These are phyloP conservation scores for Sterna hirundo DNA, from an alignment of 2,113 vertebrate species.

Conservation along the genomic window DNA sequence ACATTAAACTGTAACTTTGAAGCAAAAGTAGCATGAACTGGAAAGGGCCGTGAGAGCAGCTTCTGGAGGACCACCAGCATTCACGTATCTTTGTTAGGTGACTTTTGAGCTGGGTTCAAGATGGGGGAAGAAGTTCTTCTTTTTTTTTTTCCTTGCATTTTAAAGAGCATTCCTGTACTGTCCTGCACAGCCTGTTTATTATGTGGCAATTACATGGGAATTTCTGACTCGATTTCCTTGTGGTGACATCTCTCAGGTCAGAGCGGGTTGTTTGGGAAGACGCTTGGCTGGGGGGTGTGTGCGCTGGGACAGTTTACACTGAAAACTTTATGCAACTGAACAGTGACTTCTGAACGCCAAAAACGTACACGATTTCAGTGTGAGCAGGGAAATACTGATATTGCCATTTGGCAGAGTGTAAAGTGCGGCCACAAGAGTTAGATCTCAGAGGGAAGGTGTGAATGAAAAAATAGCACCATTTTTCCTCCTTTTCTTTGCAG, in stretches of 20 bases:
- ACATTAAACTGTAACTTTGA: neutral
- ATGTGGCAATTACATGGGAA: accelerated
- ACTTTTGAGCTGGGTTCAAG: neutral
- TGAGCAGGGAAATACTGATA: neutral
- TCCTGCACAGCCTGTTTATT: neutral
- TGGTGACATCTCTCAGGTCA: accelerated
- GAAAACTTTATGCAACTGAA: neutral
- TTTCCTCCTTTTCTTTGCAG: neutral
- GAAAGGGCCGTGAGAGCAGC: neutral
- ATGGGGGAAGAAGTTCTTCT: neutral
- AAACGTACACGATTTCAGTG: neutral
- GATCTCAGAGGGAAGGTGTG: neutral
- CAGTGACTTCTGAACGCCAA: neutral
- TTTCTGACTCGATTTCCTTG: neutral
- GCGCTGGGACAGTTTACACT: neutral
- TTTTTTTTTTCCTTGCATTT: neutral
- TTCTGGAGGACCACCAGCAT: neutral
- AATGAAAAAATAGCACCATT: neutral
- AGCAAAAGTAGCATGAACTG: neutral
- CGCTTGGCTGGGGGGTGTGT: neutral
- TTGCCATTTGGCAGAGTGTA: neutral
- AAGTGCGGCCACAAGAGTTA: neutral
- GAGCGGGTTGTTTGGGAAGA: neutral
- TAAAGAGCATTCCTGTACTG: neutral
- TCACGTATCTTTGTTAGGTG: neutral